phyloP scores from a whole-genome alignment of 2,113 vertebrate species.

The Podarcis raffonei region DNA sequence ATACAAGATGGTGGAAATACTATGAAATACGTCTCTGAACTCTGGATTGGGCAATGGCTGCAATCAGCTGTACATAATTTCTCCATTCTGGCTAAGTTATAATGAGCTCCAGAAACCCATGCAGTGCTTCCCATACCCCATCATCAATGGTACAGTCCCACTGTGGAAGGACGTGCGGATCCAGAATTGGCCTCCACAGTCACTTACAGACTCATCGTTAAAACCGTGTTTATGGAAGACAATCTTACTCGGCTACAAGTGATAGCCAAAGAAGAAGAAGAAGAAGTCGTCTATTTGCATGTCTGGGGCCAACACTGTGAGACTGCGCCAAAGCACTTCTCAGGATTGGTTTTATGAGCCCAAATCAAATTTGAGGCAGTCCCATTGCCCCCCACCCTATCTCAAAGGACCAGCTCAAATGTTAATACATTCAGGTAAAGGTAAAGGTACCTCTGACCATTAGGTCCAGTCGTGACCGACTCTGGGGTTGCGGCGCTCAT shows the following conservation, averaged over 20 bases:
- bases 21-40: not conserved
- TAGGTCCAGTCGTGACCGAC: too few species aligned
- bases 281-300: not conserved
- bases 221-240: too few species aligned
- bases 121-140: not conserved
- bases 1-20: not conserved
- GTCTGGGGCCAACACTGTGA: not conserved
- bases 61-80: not conserved
- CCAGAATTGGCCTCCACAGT: too few species aligned
- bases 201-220: too few species aligned
- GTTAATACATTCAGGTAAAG: conserved; percentile 25
- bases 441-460: too few species aligned
- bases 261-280: too few species aligned
- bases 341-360: conserved; percentile 29
- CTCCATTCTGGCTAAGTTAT: not conserved
- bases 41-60: not conserved
- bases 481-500: too few species aligned
- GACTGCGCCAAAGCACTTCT: not conserved
- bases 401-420: conserved; percentile 12
- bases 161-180: too few species aligned
- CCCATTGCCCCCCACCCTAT: conserved; percentile 15
- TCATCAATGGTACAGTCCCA: not conserved
- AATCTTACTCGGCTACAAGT: too few species aligned
- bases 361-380: conserved; percentile 44
- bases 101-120: not conserved